phyloP scores from a whole-genome alignment of 2,113 vertebrate genomes.

The Hippoglossus stenolepis region DNA sequence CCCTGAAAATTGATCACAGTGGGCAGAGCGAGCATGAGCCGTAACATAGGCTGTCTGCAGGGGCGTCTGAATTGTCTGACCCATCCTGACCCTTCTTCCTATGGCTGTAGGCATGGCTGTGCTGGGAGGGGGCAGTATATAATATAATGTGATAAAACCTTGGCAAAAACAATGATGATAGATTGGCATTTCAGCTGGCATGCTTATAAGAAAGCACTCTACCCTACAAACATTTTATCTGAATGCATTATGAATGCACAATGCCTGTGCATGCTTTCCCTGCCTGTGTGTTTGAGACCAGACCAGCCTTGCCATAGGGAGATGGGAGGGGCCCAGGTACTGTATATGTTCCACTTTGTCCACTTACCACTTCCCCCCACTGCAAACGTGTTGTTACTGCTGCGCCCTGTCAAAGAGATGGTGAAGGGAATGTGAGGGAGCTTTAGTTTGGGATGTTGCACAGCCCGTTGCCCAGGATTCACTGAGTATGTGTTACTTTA shows the following conservation, averaged over 20 bases:
- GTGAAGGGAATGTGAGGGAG: not conserved
- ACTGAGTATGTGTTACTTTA: not conserved
- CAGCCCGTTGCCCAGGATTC: too few relatives aligned
- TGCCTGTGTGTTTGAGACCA: slow-evolving; percentile 75
- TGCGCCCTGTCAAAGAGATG: not conserved
- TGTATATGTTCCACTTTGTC: slow-evolving; percentile 47
- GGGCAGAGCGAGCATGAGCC: slow-evolving; percentile 68
- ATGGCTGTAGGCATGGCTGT: slow-evolving; percentile 70
- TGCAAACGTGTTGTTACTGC: slow-evolving; percentile 34
- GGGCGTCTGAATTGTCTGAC: slow-evolving; percentile 41
- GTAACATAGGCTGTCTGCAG: slow-evolving; percentile 34
- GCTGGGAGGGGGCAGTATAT: slow-evolving; percentile 27
- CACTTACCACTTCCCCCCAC: slow-evolving; percentile 29
- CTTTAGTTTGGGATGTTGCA: not conserved
- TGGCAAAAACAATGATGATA: slow-evolving; percentile 4
- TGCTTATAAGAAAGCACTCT: slow-evolving; percentile 25
- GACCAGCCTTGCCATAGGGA: slow-evolving; percentile 73
- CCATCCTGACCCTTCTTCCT: slow-evolving; percentile 71
- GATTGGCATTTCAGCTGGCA: slow-evolving; percentile 39
- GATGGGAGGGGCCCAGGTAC: slow-evolving; percentile 51
- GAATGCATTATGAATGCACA: slow-evolving; percentile 56
- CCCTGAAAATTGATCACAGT: slow-evolving; percentile 45
- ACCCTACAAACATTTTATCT: slow-evolving; percentile 19
- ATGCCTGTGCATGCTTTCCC: slow-evolving; percentile 77
- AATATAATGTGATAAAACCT: slow-evolving; percentile 4